Evolutionary conservation across 2,797 vertebrate species (phyloP).

Genomic region (Arrhamphus sclerolepis): DNA sequence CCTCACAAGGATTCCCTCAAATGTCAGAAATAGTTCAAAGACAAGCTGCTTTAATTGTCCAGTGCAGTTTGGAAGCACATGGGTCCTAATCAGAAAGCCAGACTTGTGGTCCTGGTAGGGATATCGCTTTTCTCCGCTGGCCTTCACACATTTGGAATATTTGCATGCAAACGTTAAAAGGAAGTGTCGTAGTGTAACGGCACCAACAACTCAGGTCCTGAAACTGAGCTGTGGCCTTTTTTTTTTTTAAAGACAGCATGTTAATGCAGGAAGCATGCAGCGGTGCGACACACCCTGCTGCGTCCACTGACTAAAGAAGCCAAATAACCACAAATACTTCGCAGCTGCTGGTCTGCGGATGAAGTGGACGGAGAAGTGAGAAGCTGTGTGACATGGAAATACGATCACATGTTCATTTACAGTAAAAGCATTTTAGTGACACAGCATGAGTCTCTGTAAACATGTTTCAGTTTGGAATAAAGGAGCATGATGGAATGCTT

Average conservation of each 20-base stretch:
- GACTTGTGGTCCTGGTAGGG: too few species aligned
- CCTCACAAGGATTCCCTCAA: constrained; percentile 39
- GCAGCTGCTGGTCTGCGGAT: constrained; percentile 14
- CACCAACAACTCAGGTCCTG: too few species aligned
- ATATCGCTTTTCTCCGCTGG: too few species aligned
- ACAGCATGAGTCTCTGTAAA: background rate
- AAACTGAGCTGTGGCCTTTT: too few species aligned
- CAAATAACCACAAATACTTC: constrained; percentile 29
- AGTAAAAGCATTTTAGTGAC: constrained; percentile 3
- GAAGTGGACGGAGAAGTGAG: constrained; percentile 6
- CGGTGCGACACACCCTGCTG: constrained; percentile 50
- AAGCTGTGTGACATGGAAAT: constrained; percentile 13
- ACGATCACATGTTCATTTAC: constrained; percentile 1
- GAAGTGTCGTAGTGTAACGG: too few species aligned
- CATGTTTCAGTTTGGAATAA: background rate
- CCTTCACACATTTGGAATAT: too few species aligned
- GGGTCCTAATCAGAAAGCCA: too few species aligned
- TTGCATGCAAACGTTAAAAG: too few species aligned
- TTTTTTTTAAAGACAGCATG: too few species aligned
- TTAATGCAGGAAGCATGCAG: constrained; percentile 12
- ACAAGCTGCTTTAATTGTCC: too few species aligned
- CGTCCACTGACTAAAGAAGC: constrained; percentile 17
- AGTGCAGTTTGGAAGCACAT: too few species aligned
- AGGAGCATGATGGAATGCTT: background rate
- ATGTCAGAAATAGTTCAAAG: constrained; percentile 32